phyloP scores from a whole-genome alignment of 1,140 invertebrate species.

The Caenorhabditis brenneri region DNA sequence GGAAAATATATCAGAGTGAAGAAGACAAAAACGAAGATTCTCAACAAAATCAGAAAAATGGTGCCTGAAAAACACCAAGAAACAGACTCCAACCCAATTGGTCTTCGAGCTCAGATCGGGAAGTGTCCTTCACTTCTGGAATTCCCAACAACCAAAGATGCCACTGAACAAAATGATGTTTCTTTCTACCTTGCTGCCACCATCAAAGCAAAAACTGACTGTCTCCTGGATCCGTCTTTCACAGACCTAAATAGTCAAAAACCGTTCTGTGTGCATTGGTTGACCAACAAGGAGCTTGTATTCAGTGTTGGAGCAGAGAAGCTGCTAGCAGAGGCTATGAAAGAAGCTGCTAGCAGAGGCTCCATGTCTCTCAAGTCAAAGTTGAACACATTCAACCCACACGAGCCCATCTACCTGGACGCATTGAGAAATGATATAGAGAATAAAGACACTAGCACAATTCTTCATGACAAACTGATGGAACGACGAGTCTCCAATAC shows the following conservation, averaged over 20 bases:
- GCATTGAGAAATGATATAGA: conserved; percentile 69
- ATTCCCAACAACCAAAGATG: conserved; percentile 25
- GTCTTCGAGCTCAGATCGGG: conserved; percentile 45
- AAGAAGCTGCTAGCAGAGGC: conserved; percentile 80
- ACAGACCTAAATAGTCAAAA: conserved; percentile 63
- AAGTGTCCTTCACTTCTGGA: conserved; percentile 58
- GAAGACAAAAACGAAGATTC: conserved; percentile 62
- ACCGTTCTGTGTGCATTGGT: conserved; percentile 92
- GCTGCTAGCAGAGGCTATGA: conserved; percentile 67
- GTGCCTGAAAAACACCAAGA: conserved; percentile 59
- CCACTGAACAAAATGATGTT: conserved; percentile 76
- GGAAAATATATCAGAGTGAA: conserved; percentile 63
- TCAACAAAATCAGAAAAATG: conserved; percentile 60
- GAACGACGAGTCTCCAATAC: conserved; percentile 47
- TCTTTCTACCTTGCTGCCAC: conserved; percentile 97
- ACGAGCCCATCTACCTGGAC: conserved; percentile 74
- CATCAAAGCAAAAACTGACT: conserved; percentile 97
- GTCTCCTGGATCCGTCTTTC: conserved; percentile 84
- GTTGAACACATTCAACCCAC: conserved; percentile 86
- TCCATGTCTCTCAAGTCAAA: conserved; percentile 94
- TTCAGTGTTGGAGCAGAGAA: conserved; percentile 97
- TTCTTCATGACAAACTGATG: conserved; percentile 6
- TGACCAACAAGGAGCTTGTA: conserved; percentile 99
- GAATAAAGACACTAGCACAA: neutral
- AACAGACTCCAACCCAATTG: conserved; percentile 50